Percentiles rank a stretch among this genome's conserved stretches.
Conservation (phyloP, 1,140 invertebrate species). For the Leptinotarsa texana region DNA sequence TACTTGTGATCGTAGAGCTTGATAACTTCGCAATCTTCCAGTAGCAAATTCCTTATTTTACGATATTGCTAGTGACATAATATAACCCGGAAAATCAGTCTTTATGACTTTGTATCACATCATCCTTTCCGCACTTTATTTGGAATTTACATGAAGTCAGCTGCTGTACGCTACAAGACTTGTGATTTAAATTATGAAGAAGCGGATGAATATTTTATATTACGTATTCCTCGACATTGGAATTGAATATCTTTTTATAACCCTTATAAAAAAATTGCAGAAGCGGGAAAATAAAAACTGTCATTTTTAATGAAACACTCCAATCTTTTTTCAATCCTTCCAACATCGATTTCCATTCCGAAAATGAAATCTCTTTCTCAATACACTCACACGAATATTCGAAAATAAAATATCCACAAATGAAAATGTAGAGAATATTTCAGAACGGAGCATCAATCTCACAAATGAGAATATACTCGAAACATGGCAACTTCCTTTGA, state of each 20-base stretch:
- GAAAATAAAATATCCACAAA: not conserved
- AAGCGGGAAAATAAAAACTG: not conserved
- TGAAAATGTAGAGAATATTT: not conserved
- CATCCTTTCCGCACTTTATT: not conserved
- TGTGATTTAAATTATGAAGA: not conserved
- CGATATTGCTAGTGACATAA: not conserved
- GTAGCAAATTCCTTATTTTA: not conserved
- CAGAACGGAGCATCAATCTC: not conserved
- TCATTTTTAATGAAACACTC: not conserved
- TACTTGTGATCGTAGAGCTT: no score
- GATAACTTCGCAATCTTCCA: not conserved
- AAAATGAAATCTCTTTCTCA: not conserved
- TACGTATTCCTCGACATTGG: not conserved
- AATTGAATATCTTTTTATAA: not conserved
- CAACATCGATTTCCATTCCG: not conserved
- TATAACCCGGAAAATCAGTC: constrained; percentile 6
- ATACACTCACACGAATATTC: not conserved
- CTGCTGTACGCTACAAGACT: not conserved
- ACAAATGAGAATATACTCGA: not conserved
- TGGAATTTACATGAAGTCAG: not conserved
- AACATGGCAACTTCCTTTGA: constrained; percentile 2
- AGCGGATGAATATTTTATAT: not conserved
- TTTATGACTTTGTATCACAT: not conserved
- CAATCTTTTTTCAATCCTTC: not conserved
- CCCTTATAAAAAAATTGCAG: not conserved